Evolutionary conservation across 2,113 vertebrate species (phyloP), one percentile per base, ranked within the genome.

Genomic region (Tenrec ecaudatus): DNA sequence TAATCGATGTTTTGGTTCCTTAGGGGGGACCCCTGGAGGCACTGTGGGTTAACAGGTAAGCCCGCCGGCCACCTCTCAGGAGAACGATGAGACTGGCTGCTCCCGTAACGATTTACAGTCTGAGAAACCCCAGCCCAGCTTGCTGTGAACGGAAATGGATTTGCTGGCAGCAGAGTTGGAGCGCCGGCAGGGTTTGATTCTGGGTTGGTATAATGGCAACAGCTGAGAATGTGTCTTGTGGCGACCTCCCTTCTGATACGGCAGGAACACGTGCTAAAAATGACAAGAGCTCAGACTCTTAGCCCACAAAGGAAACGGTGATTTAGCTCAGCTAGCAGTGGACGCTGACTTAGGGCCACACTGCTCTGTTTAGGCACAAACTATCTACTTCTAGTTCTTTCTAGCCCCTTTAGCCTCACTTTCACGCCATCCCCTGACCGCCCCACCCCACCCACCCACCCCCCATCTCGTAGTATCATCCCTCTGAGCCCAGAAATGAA

Each of bases 371-470:
- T 36, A 47, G 33, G 47, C 33, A 84, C 53, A 69, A 22, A 78
- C 22, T 6, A 53, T 40, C 14, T 43, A 27, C 22, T 38, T 92
- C 43, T 31, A 17, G 29, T 20, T 7, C 40, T 7, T 6, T 14
- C 38, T 29, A 11, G 23, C 82, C 20, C 25, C 62, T 76, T 60
- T 23, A 15, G 69, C 27, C 66, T 81, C 53, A 0, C 23, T 43
- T 29, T 77, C 6, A 6, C 10, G 60, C 31, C 0, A 1, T 4
- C 15, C 29, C 14, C 17, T 1, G 22, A 9, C 9, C n/a, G n/a
- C n/a, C n/a, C n/a, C n/a, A n/a, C n/a, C n/a, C n/a, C n/a, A n/a
- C n/a, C n/a, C n/a, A n/a, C 31, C 4, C 6, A 0, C 12, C 3
- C 57, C 5, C n/a, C 9, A 0, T 31, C 36, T 16, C 75, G 78